These are phyloP conservation scores for Apodemia mormo DNA, from an alignment of 2,888 invertebrate genomes.

Conservation along the genomic window DNA sequence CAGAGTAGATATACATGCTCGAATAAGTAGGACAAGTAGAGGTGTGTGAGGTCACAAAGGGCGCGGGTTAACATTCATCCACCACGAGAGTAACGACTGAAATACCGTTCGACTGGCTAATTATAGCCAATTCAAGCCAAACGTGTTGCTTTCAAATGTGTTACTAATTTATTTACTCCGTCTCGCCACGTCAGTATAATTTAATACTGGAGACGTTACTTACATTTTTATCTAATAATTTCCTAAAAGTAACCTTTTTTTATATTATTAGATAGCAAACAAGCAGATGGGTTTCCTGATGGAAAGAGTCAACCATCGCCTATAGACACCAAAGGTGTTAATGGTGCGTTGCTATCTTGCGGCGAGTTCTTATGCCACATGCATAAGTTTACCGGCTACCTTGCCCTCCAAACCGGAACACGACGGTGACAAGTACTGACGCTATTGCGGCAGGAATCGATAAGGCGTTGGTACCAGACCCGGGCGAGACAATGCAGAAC, in stretches of 20 bases:
- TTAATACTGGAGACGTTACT: not conserved
- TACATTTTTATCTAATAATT: not conserved
- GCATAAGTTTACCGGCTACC: no score
- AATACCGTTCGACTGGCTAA: slow-evolving; percentile 53
- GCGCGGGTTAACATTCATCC: slow-evolving; percentile 47
- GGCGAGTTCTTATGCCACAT: no score
- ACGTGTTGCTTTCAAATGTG: slow-evolving; percentile 40
- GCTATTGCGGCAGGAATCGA: no score
- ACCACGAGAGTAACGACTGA: slow-evolving; percentile 48
- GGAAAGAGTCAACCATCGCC: no score
- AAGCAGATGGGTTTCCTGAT: no score
- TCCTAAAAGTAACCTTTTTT: not conserved
- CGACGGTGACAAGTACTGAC: no score
- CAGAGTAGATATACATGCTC: not conserved
- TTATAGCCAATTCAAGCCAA: slow-evolving; percentile 53
- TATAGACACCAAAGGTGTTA: no score
- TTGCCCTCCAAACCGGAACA: no score
- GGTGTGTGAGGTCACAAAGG: slow-evolving; percentile 48
- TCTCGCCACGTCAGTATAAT: not conserved
- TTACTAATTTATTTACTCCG: slow-evolving; percentile 2
- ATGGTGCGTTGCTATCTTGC: no score
- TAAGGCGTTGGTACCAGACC: no score
- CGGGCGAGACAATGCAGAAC: no score
- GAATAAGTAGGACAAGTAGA: slow-evolving; percentile 11
- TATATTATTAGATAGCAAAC: no score